phyloP scores from a whole-genome alignment of 2,888 invertebrate genomes.

The Acronicta leporina region DNA sequence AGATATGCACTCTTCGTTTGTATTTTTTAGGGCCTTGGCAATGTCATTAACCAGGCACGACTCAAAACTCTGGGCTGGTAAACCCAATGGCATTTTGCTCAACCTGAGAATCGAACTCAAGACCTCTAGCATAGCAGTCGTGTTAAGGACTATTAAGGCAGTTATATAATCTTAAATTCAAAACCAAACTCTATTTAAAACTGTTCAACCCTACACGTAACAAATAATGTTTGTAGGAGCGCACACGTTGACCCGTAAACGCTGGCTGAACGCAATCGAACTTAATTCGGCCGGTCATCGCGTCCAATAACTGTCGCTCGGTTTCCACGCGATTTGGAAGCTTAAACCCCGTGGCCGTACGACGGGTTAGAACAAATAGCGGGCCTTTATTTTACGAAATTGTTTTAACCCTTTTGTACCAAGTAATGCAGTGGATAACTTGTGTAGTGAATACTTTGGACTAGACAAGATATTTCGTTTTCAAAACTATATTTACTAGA shows the following conservation, averaged over 20 bases:
- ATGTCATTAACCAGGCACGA: no score
- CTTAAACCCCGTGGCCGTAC: constrained; percentile 48
- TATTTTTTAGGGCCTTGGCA: no score
- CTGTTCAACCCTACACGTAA: constrained; percentile 21
- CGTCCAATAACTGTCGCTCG: constrained; percentile 71
- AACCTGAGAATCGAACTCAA: no score
- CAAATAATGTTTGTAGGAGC: constrained; percentile 51
- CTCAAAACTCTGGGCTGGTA: no score
- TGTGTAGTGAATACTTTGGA: constrained; percentile 18
- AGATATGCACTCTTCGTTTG: no score
- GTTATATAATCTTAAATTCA: not conserved
- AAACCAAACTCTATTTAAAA: constrained; percentile 21
- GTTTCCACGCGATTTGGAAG: constrained; percentile 67
- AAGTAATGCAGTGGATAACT: constrained; percentile 23
- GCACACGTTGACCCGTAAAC: constrained; percentile 57
- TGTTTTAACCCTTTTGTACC: constrained; percentile 48
- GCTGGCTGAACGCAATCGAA: constrained; percentile 60
- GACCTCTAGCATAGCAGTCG: no score
- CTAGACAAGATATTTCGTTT: no score
- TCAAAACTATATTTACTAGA: no score
- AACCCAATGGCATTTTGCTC: no score
- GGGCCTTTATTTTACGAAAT: constrained; percentile 52
- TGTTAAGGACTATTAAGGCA: no score
- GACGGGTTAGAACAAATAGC: constrained; percentile 59
- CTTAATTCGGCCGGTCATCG: constrained; percentile 66